phyloP scores from a whole-genome alignment of 2,113 vertebrate species.

The Tachysurus vachellii region DNA sequence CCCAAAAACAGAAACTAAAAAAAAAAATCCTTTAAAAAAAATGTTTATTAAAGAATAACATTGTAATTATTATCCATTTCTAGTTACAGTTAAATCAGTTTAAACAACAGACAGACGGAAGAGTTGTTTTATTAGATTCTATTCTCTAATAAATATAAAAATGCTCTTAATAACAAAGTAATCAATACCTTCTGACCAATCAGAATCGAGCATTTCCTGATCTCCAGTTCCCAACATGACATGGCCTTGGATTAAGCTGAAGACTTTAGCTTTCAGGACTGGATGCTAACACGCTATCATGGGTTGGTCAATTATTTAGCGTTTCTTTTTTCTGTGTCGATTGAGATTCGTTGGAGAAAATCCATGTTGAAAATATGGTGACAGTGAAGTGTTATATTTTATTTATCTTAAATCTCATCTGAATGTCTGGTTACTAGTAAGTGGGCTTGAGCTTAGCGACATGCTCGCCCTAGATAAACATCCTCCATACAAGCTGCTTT shows the following conservation, averaged over 20 bases:
- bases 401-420: too few species aligned
- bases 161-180: neutral
- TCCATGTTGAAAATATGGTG: neutral
- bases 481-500: neutral
- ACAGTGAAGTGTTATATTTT: neutral
- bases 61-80: too few species aligned
- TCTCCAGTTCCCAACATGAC: too few species aligned
- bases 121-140: too few species aligned
- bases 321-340: neutral
- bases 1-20: too few species aligned
- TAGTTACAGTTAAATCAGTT: too few species aligned
- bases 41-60: too few species aligned
- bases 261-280: neutral
- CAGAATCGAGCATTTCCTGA: neutral
- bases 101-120: too few species aligned
- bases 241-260: neutral
- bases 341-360: neutral
- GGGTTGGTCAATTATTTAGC: neutral
- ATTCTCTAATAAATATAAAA: neutral
- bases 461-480: neutral
- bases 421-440: neutral
- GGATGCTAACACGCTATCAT: neutral
- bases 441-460: neutral
- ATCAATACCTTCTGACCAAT: neutral
- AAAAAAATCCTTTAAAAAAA: too few species aligned